phyloP scores from a whole-genome alignment of 2,888 invertebrate genomes.

The Clistopyga incitator region DNA sequence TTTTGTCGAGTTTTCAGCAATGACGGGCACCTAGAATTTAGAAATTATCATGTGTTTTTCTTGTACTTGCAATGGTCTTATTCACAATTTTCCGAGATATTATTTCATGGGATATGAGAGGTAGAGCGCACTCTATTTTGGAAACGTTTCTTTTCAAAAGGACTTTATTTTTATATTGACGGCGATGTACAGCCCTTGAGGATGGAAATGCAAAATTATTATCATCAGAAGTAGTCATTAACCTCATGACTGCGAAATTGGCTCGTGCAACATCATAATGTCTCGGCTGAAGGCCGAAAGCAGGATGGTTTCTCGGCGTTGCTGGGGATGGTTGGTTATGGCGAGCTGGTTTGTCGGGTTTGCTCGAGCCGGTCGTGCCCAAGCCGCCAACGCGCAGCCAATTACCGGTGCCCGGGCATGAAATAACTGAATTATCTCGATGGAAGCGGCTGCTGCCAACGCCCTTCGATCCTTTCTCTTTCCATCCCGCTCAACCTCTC shows the following conservation, averaged over 20 bases:
- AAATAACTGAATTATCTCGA: constrained; percentile 83
- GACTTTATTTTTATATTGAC: not conserved
- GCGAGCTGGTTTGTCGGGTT: constrained; percentile 67
- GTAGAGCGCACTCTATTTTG: not conserved
- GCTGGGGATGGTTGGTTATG: constrained; percentile 57
- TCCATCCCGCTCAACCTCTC: constrained; percentile 51
- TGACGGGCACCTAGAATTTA: not conserved
- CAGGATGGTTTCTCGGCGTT: constrained; percentile 68
- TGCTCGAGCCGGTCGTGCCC: constrained; percentile 70
- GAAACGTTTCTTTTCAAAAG: not conserved
- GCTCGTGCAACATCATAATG: constrained; percentile 79
- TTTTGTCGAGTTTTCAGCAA: no score
- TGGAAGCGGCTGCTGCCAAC: constrained; percentile 80
- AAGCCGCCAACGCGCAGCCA: constrained; percentile 80
- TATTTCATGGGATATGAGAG: not conserved
- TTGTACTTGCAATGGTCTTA: no score
- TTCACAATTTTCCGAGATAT: no score
- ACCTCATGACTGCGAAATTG: constrained; percentile 81
- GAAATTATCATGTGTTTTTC: no score
- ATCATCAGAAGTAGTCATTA: constrained; percentile 78
- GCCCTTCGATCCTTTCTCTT: constrained; percentile 69
- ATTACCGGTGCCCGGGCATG: constrained; percentile 82
- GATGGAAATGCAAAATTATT: constrained; percentile 73
- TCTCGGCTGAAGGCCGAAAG: constrained; percentile 72
- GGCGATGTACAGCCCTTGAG: not conserved